Evolutionary conservation across 2,888 invertebrate species (phyloP), one percentile per base, ranked within the genome.

Genomic region (Julus scanicus): DNA sequence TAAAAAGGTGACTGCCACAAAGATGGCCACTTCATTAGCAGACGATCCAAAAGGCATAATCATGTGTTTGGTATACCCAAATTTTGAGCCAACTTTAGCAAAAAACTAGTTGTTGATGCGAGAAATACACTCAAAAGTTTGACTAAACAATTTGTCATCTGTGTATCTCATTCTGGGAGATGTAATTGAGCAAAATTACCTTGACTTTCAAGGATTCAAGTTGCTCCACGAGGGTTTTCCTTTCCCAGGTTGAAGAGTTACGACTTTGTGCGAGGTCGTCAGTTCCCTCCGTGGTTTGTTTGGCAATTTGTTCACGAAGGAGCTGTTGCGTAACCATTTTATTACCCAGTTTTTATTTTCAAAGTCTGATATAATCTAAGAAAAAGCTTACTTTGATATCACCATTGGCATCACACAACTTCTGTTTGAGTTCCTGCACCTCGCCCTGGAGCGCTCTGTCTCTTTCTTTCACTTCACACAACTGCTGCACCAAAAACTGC

Each of bases 371-470:
- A 17, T 53, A 53, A 53, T 53, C 15, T 13, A 3, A 53, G 17
- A 13, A 53, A 53, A 53, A 53, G 53, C 53, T 13, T 88, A 92
- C 92, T 91, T 93, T 92, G 37, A 93, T 92, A 89, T 93, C 93
- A 63, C 93, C 92, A 89, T 92, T 91, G 87, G 92, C 92, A 91
- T 93, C 93, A 17, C 90, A 93, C 53, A 97, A 92, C 91, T 95
- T 96, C 91, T 95, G 95, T 90, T 94, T 94, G 87, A 96, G 92
- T 15, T 95, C 94, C 91, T 96, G 96, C 15, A 95, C 94, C 94
- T 94, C 94, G 90, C 94, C 92, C 90, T 93, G 92, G 37, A 94
- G 91, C 86, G 93, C 92, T 91, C 94, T 94, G 90, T 94, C 94
- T 89, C 93, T 92, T 90, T 94, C 94, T 89, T 92, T 92, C 44